Evolutionary conservation across 2,888 invertebrate genomes (phyloP).

Genomic region (Conomelus anceps): DNA sequence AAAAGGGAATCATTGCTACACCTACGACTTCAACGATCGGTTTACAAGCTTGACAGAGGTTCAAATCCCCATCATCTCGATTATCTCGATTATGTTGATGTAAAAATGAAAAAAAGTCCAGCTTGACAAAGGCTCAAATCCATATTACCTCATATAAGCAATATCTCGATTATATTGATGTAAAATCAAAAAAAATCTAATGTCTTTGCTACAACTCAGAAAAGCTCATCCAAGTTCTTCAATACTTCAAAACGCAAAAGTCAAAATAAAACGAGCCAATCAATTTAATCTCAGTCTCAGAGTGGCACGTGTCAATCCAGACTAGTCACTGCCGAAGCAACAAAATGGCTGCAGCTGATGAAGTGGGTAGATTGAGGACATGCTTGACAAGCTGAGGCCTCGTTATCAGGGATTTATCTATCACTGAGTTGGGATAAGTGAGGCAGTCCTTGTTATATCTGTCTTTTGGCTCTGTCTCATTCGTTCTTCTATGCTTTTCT

Average conservation of each 20-base stretch:
- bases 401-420: not conserved
- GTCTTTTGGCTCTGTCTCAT: not conserved
- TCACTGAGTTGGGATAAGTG: not conserved
- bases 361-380: not conserved
- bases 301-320: not conserved
- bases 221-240: too few species aligned
- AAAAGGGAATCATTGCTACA: too few species aligned
- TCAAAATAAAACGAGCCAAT: not conserved
- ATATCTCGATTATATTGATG: too few species aligned
- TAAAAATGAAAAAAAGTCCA: too few species aligned
- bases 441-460: not conserved
- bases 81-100: too few species aligned
- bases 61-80: too few species aligned
- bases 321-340: not conserved
- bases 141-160: too few species aligned
- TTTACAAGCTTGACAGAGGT: too few species aligned
- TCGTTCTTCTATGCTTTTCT: not conserved
- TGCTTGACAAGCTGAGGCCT: not conserved
- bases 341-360: not conserved
- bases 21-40: too few species aligned
- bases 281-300: not conserved
- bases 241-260: not conserved
- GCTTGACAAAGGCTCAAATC: too few species aligned
- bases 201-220: too few species aligned
- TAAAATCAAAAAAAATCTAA: too few species aligned